These are phyloP conservation scores for Oceanites oceanicus DNA, from an alignment of 2,113 vertebrate species.

Conservation along the genomic window DNA sequence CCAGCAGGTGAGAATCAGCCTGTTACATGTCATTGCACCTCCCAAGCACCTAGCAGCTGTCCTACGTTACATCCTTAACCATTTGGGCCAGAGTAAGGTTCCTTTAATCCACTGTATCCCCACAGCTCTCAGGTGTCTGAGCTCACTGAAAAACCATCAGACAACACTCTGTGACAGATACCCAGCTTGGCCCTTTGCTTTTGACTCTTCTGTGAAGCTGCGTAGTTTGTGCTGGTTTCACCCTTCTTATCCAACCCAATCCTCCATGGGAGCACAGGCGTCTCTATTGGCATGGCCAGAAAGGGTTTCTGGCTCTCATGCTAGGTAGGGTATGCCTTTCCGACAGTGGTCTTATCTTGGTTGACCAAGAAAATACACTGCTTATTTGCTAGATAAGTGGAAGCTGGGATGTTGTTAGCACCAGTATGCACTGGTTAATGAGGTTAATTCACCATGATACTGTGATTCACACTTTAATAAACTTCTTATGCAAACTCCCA, in stretches of 20 bases:
- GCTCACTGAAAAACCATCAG: not conserved
- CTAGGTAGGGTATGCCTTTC: not conserved
- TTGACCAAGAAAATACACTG: not conserved
- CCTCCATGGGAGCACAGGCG: fast-evolving
- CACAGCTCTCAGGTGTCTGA: not conserved
- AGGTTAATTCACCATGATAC: not conserved
- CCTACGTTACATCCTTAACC: not conserved
- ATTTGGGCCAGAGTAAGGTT: not conserved
- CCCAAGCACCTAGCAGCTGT: not conserved
- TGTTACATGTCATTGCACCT: not conserved
- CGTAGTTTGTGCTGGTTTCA: not conserved
- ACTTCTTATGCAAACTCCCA: not conserved
- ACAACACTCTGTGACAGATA: not conserved
- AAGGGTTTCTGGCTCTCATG: not conserved
- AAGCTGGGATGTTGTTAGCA: not conserved
- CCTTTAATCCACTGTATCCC: not conserved
- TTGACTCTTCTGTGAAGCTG: not conserved
- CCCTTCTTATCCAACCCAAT: not conserved
- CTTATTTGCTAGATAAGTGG: not conserved
- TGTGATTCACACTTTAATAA: not conserved
- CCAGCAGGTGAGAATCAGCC: not conserved
- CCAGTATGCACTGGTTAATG: not conserved
- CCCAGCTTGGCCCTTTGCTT: not conserved
- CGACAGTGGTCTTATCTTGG: not conserved
- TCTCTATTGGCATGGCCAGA: not conserved